Evolutionary conservation across 2,888 invertebrate genomes (phyloP).

Genomic region (Sesia bembeciformis): DNA sequence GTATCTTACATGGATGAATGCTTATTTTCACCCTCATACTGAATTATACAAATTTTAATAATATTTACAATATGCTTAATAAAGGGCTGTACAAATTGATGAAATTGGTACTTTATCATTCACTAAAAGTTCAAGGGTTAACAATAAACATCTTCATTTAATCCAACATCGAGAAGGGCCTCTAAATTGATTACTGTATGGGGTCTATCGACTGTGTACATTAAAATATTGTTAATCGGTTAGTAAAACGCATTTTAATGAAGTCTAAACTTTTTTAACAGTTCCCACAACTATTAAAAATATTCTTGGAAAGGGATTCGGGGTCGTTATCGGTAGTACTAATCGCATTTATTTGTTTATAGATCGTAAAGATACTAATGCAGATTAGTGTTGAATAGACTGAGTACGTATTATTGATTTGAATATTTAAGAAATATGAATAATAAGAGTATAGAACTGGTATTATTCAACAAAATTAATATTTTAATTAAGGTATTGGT

Average conservation of each 20-base stretch:
- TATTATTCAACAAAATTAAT: too few relatives aligned
- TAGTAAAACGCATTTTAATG: conserved; percentile 31
- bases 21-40: neutral
- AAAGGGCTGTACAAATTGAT: conserved; percentile 44
- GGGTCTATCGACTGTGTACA: conserved; percentile 20
- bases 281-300: conserved; percentile 43
- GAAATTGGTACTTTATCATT: conserved; percentile 22
- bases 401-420: too few relatives aligned
- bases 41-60: neutral
- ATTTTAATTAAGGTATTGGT: too few relatives aligned
- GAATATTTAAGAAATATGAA: too few relatives aligned
- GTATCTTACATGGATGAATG: neutral
- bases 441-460: too few relatives aligned
- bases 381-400: neutral
- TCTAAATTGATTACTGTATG: conserved; percentile 19
- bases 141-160: conserved; percentile 61
- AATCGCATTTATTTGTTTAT: conserved; percentile 13
- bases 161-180: conserved; percentile 22
- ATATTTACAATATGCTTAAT: conserved; percentile 10
- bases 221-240: conserved; percentile 25
- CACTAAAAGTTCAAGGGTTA: conserved; percentile 50
- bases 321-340: conserved; percentile 16
- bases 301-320: conserved; percentile 17
- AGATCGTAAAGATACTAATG: conserved; percentile 8
- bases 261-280: conserved; percentile 18